A percentile compares a stretch with the other conserved stretches of the same genome.
Evolutionary conservation across 2,113 vertebrate species (phyloP).

Genomic region (Psittacus erithacus): DNA sequence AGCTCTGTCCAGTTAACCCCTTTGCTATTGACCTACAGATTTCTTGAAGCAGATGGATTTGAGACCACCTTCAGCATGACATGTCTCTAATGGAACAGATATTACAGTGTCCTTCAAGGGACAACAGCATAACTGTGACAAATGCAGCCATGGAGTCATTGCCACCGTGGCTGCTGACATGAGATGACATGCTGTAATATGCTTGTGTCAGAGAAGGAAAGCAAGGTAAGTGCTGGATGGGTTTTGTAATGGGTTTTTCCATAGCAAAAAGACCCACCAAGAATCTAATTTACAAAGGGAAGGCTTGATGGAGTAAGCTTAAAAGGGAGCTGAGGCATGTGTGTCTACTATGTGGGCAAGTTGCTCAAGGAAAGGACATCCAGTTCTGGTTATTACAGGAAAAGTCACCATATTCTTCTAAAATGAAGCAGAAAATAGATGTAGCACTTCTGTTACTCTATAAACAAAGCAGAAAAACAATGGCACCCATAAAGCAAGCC

Average conservation of each 20-base stretch:
- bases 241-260: constrained; percentile 20
- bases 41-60: not conserved
- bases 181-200: constrained; percentile 11
- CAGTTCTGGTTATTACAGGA: not conserved
- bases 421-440: not conserved
- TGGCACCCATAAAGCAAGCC: not conserved
- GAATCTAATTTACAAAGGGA: not conserved
- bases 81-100: not conserved
- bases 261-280: not conserved
- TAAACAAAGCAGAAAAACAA: not conserved
- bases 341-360: not conserved
- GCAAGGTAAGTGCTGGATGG: not conserved
- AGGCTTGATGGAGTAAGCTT: not conserved
- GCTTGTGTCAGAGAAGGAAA: constrained; percentile 11
- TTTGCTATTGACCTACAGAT: not conserved
- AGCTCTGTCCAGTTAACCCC: not conserved
- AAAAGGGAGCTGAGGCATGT: not conserved
- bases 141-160: constrained; percentile 40
- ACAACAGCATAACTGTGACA: constrained; percentile 40
- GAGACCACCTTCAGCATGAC: not conserved
- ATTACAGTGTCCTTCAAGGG: constrained; percentile 46
- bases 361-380: not conserved
- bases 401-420: not conserved
- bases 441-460: not conserved
- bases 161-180: not conserved